Base-by-base conservation (phyloP, 2,888 invertebrate genomes). In the Ectobius pallidus region DNA sequence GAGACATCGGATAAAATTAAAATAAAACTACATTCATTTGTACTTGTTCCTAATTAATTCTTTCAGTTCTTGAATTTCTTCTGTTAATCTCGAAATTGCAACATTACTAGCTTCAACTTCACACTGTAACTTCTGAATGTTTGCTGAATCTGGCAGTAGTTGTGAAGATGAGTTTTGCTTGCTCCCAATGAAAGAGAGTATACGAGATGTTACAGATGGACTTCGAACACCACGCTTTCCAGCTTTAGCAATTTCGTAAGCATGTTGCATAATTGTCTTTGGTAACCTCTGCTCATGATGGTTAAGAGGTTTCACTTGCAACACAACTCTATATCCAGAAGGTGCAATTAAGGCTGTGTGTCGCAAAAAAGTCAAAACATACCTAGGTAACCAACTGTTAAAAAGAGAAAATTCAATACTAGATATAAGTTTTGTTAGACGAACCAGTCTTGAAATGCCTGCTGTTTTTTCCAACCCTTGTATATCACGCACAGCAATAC, bases 361-460 rank as follows among this genome's bases (percentile, higher is more conserved):
- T 79, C 92, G 91, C 11, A 94, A 81, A 49, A 93, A 84, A 83
- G 91, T 92, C 73, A 91, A 83, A 11, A 94, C 79, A 82, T 91
- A 91, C 78, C 90, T 89, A 0, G 94, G 94, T 61, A 93, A 81
- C 80, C 92, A 91, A 0, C 92, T 92, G 78, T 93, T 91, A 76
- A 94, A 93, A 39, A 94, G 81, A 0, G 93, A 93, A 39, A 92
- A 84, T 80, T 94, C 94, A 84, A 94, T 91, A 79, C 94, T 94
- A 1, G 92, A 93, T 75, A 94, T 94, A 16, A 94, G 82, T 83
- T 94, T 93, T 0, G 94, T 94, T 82, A 94, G 94, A 14, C 94
- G 86, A 11, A 94, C 94, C 7, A 94, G 85, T 79, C 93, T 94
- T 0, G 93, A 93, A 1, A 94, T 84, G 0, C 93, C 94, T 0